Conservation (phyloP, 1,140 invertebrate genomes). For the Drosophila lacertosa region DNA sequence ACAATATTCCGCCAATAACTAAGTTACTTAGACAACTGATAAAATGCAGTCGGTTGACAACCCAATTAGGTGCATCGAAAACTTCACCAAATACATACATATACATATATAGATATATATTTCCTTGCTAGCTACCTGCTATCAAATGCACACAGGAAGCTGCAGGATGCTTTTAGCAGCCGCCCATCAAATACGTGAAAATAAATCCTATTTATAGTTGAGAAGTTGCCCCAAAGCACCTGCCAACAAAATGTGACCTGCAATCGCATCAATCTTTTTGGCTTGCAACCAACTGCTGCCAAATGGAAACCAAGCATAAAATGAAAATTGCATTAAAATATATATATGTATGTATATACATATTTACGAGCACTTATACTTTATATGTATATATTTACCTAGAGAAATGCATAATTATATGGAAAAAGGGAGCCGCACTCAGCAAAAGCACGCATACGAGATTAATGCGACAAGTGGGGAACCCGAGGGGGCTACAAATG, state of each 20-base stretch:
- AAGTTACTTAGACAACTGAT: too few species aligned
- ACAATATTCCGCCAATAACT: too few species aligned
- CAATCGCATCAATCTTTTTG: slow-evolving; percentile 37
- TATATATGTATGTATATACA: background rate
- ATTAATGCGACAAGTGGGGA: slow-evolving; percentile 41
- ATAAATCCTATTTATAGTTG: slow-evolving; percentile 25
- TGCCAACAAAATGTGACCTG: slow-evolving; percentile 27
- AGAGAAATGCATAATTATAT: slow-evolving; percentile 40
- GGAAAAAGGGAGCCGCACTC: background rate
- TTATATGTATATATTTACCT: background rate
- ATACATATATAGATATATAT: too few species aligned
- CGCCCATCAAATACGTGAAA: slow-evolving; percentile 4
- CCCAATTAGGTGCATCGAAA: background rate
- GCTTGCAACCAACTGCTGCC: slow-evolving; percentile 5
- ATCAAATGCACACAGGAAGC: background rate
- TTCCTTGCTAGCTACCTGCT: slow-evolving; percentile 1
- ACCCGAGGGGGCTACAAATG: background rate
- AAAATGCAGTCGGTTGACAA: background rate
- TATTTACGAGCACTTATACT: background rate
- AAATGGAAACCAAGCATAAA: slow-evolving; percentile 35
- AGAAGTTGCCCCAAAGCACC: slow-evolving; percentile 10
- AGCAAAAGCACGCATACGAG: slow-evolving; percentile 20
- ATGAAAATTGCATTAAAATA: slow-evolving; percentile 46
- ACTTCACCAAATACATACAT: too few species aligned
- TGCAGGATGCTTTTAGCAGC: background rate